phyloP scores from a whole-genome alignment of 2,113 vertebrate genomes.

The Rafetus swinhoei region DNA sequence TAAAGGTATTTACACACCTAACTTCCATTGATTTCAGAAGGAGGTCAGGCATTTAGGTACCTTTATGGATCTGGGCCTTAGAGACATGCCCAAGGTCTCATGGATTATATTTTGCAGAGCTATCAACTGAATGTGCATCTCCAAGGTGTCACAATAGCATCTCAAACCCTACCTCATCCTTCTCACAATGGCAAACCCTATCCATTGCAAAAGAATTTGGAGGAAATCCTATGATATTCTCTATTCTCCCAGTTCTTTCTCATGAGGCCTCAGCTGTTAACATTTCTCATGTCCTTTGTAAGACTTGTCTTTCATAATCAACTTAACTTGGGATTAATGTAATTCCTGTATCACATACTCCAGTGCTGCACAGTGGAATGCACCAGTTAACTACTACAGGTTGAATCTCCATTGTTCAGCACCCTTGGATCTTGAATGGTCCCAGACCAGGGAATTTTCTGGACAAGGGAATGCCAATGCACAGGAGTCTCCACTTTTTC shows the following conservation, averaged over 20 bases:
- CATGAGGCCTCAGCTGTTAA: background rate
- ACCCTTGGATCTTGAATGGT: too few relatives aligned
- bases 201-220: background rate
- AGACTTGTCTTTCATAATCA: background rate
- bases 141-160: background rate
- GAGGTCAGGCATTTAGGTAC: background rate
- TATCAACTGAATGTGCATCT: background rate
- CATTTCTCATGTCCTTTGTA: background rate
- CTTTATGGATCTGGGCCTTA: background rate
- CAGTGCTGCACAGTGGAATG: background rate
- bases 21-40: background rate
- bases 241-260: background rate
- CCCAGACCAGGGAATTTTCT: too few relatives aligned
- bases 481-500: too few relatives aligned
- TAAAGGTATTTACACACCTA: background rate
- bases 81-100: background rate
- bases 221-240: background rate
- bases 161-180: background rate
- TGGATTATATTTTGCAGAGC: background rate
- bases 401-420: too few relatives aligned
- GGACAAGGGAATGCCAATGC: too few relatives aligned
- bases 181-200: background rate
- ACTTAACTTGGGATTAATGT: background rate
- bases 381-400: background rate
- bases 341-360: background rate